A percentile compares a stretch with the other conserved stretches of the same genome.
Conservation (phyloP, 2,113 vertebrate genomes). For the Apteryx mantelli region DNA sequence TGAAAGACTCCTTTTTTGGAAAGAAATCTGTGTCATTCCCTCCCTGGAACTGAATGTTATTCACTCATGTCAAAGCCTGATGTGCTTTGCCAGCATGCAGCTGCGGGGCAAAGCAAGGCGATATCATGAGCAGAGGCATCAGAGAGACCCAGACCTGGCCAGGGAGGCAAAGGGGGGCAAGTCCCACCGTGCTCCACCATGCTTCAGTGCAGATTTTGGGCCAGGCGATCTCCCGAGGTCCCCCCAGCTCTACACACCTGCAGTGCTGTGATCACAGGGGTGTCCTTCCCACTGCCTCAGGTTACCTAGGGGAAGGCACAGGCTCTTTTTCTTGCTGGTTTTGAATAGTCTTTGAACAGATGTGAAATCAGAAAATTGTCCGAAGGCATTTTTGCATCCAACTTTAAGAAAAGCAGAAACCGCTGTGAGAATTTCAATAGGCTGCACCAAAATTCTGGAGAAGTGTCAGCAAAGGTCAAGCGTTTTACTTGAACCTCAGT, state of each 20-base stretch:
- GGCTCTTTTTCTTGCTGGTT: background rate
- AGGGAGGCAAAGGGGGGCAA: background rate
- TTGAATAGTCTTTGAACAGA: background rate
- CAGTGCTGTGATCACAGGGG: background rate
- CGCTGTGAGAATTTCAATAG: background rate
- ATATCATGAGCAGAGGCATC: background rate
- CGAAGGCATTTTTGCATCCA: too few species aligned
- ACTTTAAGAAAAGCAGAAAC: background rate
- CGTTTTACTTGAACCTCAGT: background rate
- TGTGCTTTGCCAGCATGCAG: fast-evolving
- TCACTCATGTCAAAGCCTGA: background rate
- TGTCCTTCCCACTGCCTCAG: background rate
- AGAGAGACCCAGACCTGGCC: background rate
- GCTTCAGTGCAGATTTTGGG: background rate
- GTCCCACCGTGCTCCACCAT: background rate
- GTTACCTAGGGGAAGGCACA: background rate
- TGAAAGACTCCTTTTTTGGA: background rate
- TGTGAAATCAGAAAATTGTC: background rate
- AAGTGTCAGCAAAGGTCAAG: background rate
- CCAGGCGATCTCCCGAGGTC: background rate
- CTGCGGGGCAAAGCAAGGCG: background rate
- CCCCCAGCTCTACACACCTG: background rate
- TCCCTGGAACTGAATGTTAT: background rate
- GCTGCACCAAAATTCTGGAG: background rate
- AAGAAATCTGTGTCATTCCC: background rate